Evolutionary conservation across 2,797 vertebrate species (phyloP), one percentile per base, ranked within the genome.

Genomic region (Intellagama lesueurii): DNA sequence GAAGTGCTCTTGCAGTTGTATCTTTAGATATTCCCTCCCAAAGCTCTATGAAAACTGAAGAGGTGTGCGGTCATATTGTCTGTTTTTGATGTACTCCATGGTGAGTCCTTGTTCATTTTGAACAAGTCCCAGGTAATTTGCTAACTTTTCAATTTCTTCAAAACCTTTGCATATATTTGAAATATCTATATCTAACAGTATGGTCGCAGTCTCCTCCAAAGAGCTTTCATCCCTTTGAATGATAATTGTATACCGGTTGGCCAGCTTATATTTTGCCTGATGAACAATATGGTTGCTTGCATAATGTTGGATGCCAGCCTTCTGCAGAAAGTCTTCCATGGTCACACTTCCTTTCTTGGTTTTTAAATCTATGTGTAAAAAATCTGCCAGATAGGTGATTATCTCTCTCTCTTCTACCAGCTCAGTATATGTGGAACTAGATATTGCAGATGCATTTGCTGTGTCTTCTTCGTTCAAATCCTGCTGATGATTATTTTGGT

Each of bases 121-220:
- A 24, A 44, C 19, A 30, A 96, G 88, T 24, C 91, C 91, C 83
- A 95, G 85, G 22, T 94, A 88, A 70, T 83, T 93, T 1, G 91
- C 92, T 69, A 96, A 26, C 22, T 68, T 81, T 66, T 95, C 95
- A 26, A 95, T 93, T 85, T 89, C 89, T 87, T 96, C 93, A 89
- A 95, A 94, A 30, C 93, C 94, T 68, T 79, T 87, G 68, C 91
- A 92, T 22, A 94, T 90, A 44, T 93, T 88, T 28, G 93, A 90
- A 85, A 95, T 87, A 6, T 94, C 87, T 2, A 88, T 90, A 3
- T 94, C 80, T 24, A 93, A 35, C 2, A 64, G 75, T 17, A 96
- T 83, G 24, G 83, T 83, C 26, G 89, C 94, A 32, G 87, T 60
- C 47, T 90, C 83, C 14, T 66, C 90, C 44, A 83, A 75, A 47